phyloP scores from a whole-genome alignment of 2,797 vertebrate genomes.

The Mormyrops attenuatus region DNA sequence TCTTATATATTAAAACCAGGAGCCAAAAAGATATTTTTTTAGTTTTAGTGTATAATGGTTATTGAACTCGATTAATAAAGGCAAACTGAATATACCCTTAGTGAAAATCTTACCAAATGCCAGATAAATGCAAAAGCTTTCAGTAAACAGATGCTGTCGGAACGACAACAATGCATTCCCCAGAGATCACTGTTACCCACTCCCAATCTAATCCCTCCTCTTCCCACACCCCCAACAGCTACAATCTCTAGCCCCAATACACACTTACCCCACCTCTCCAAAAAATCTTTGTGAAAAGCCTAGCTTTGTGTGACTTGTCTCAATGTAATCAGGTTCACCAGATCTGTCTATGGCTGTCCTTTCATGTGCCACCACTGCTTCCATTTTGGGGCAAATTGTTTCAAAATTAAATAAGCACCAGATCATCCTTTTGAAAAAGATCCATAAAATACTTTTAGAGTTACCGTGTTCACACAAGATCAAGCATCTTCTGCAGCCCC shows the following conservation, averaged over 20 bases:
- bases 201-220: not conserved
- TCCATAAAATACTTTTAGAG: not conserved
- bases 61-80: not conserved
- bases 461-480: not conserved
- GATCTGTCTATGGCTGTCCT: not conserved
- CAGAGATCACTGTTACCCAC: not conserved
- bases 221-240: not conserved
- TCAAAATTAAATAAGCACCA: not conserved
- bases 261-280: not conserved
- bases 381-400: not conserved
- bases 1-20: not conserved
- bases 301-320: not conserved
- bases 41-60: not conserved
- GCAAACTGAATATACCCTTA: not conserved
- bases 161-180: not conserved
- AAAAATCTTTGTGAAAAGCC: not conserved
- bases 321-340: not conserved
- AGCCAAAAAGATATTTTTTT: not conserved
- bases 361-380: not conserved
- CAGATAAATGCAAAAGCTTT: not conserved
- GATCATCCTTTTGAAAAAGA: not conserved
- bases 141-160: not conserved
- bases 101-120: not conserved
- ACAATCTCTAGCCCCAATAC: not conserved
- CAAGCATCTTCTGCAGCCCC: not conserved